phyloP scores from a whole-genome alignment of 2,888 invertebrate species.

The Acholoe squamosa region DNA sequence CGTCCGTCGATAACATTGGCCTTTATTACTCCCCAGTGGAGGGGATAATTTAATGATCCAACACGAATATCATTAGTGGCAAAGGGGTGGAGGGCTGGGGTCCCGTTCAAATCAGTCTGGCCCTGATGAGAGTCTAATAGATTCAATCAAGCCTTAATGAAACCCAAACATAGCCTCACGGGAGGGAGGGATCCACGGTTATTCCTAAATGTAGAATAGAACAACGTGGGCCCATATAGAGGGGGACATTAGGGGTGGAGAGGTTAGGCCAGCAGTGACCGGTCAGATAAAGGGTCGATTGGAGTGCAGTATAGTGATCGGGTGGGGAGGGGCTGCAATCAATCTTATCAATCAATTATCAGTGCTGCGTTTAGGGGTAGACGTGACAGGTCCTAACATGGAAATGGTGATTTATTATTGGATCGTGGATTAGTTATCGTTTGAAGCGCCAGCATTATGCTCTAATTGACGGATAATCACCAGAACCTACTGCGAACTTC shows the following conservation, averaged over 20 bases:
- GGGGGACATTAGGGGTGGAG: too few relatives aligned
- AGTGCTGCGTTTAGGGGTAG: neutral
- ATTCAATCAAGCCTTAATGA: conserved; percentile 32
- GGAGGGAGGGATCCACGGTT: neutral
- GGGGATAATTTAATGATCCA: neutral
- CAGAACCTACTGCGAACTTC: neutral
- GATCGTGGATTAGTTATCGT: neutral
- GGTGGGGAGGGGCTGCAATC: neutral
- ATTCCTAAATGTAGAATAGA: neutral
- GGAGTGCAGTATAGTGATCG: neutral
- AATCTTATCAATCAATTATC: conserved; percentile 26
- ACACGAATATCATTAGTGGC: neutral
- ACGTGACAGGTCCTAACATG: conserved; percentile 10
- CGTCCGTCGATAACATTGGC: too few relatives aligned
- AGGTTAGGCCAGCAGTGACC: too few relatives aligned
- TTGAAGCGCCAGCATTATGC: conserved; percentile 14
- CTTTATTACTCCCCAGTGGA: too few relatives aligned
- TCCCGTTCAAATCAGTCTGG: neutral
- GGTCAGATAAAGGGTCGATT: too few relatives aligned
- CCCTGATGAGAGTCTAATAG: neutral
- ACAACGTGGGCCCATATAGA: too few relatives aligned
- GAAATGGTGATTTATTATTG: neutral
- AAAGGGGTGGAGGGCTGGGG: neutral
- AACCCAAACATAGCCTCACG: conserved; percentile 1
- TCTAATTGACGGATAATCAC: conserved; percentile 8